phyloP scores from a whole-genome alignment of 2,888 invertebrate genomes.

The Pseudeuparius sepicola region DNA sequence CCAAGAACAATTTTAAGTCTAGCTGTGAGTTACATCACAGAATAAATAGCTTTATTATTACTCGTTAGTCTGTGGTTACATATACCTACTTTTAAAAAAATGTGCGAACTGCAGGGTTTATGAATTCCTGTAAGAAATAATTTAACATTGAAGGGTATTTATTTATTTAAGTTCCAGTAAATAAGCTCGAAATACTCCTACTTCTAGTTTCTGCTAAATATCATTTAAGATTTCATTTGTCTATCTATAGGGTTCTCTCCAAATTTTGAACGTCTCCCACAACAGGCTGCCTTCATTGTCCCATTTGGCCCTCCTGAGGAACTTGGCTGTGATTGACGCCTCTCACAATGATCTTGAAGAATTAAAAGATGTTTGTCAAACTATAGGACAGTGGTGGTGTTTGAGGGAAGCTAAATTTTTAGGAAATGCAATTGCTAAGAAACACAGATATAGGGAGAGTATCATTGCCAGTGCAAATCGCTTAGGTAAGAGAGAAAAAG shows the following conservation, averaged over 20 bases:
- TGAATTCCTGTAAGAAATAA: too few species aligned
- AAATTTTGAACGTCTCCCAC: constrained; percentile 52
- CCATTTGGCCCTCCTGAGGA: constrained; percentile 43
- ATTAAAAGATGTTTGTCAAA: constrained; percentile 44
- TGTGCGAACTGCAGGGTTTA: too few species aligned
- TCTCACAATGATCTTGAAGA: constrained; percentile 49
- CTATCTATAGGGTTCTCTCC: constrained; percentile 44
- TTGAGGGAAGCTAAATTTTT: constrained; percentile 48
- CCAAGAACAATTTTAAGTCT: constrained; percentile 49
- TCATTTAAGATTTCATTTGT: constrained; percentile 5
- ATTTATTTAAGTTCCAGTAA: too few species aligned
- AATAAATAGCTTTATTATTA: too few species aligned
- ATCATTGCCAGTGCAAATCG: constrained; percentile 52
- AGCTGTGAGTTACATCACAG: constrained; percentile 40
- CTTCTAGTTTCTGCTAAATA: too few species aligned
- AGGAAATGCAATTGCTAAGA: constrained; percentile 54
- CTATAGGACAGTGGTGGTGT: constrained; percentile 45
- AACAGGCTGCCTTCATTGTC: constrained; percentile 49
- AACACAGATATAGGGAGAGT: constrained; percentile 56
- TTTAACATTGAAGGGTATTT: too few species aligned
- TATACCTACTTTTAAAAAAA: too few species aligned
- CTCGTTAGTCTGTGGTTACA: too few species aligned
- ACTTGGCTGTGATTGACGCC: constrained; percentile 46
- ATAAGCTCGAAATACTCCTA: too few species aligned
- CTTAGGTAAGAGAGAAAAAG: constrained; percentile 42